phyloP scores from a whole-genome alignment of 2,797 vertebrate genomes.

The Poeciliopsis paucimaculata region DNA sequence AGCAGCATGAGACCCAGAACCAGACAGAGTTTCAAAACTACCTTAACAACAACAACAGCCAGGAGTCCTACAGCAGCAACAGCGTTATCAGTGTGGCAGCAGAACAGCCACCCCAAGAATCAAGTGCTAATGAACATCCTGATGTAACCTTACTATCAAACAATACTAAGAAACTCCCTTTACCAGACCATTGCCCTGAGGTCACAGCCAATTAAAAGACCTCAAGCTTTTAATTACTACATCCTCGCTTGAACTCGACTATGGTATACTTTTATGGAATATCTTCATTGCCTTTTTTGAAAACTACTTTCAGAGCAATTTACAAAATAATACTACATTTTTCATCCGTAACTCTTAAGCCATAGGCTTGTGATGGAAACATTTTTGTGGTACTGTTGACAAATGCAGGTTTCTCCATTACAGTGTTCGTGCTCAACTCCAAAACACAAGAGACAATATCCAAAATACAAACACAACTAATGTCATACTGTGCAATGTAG shows the following conservation, averaged over 20 bases:
- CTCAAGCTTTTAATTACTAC: constrained; percentile 53
- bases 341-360: constrained; percentile 61
- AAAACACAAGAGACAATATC: constrained; percentile 48
- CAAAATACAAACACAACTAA: constrained; percentile 43
- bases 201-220: constrained; percentile 86
- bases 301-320: constrained; percentile 61
- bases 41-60: constrained; percentile 92
- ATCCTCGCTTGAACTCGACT: constrained; percentile 47
- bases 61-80: constrained; percentile 86
- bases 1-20: constrained; percentile 80
- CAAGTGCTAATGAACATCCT: constrained; percentile 80
- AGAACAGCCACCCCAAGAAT: constrained; percentile 84
- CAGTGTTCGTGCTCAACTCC: constrained; percentile 56
- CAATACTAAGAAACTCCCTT: constrained; percentile 89
- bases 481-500: constrained; percentile 88
- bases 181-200: constrained; percentile 89
- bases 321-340: constrained; percentile 31
- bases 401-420: constrained; percentile 26
- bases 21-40: constrained; percentile 91
- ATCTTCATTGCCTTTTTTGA: constrained; percentile 63
- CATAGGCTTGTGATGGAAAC: constrained; percentile 52
- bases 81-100: constrained; percentile 76
- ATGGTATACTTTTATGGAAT: constrained; percentile 51
- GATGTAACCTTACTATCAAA: constrained; percentile 90
- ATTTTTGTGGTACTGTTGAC: constrained; percentile 43